Conservation (phyloP, 2,113 vertebrate genomes). For the Vidua macroura region DNA sequence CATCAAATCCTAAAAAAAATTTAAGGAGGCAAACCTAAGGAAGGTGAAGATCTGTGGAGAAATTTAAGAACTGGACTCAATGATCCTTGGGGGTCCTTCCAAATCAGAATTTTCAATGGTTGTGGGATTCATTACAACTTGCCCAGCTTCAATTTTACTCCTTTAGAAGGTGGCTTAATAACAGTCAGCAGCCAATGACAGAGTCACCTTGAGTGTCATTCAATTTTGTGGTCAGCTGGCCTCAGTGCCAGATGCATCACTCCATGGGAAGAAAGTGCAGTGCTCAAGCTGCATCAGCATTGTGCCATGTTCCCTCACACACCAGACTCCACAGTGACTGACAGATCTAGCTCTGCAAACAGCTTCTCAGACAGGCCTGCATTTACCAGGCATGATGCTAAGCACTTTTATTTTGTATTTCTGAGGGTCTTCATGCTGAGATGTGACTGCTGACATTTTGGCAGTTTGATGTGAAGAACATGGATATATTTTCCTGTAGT, state of each 20-base stretch:
- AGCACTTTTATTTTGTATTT: neutral
- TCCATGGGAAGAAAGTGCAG: neutral
- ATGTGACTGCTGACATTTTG: conserved; percentile 32
- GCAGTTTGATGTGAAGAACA: conserved; percentile 20
- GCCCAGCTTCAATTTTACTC: neutral
- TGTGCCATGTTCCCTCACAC: neutral
- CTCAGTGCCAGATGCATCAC: neutral
- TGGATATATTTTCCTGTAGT: neutral
- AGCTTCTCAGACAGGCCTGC: neutral
- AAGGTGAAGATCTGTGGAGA: neutral
- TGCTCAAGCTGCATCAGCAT: fast-evolving
- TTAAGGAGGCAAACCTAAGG: neutral
- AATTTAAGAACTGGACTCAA: neutral
- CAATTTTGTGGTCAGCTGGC: neutral
- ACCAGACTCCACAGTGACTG: neutral
- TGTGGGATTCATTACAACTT: neutral
- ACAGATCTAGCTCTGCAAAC: neutral
- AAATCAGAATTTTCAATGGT: neutral
- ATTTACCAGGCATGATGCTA: conserved; percentile 25
- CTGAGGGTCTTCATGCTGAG: neutral
- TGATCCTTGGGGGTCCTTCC: fast-evolving
- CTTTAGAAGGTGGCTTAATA: neutral
- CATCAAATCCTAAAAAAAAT: neutral
- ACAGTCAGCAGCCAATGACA: neutral
- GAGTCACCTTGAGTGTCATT: neutral